Percentiles rank a stretch among this genome's conserved stretches.
These are phyloP conservation scores for Manacus vitellinus DNA, from an alignment of 2,113 vertebrate genomes.

Conservation along the genomic window DNA sequence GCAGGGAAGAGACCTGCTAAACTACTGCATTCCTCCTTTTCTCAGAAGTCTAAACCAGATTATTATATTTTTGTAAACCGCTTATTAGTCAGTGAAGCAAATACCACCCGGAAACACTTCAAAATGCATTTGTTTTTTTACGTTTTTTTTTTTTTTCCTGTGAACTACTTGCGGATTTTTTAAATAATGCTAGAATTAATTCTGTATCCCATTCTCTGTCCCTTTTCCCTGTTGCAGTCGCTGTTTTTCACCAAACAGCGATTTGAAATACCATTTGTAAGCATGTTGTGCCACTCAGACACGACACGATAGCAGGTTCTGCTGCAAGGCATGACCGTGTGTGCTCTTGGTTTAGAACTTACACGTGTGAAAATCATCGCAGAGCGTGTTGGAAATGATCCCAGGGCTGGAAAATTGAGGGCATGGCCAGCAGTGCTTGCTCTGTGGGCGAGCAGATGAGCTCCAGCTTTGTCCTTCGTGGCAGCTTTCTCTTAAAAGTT, in stretches of 20 bases:
- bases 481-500: neutral
- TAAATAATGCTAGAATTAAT: neutral
- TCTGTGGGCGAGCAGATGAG: neutral
- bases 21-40: neutral
- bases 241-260: rapidly evolving
- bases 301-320: neutral
- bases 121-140: neutral
- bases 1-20: neutral
- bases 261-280: neutral
- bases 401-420: neutral
- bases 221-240: neutral
- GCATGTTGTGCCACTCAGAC: neutral
- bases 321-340: neutral
- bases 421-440: neutral
- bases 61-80: neutral
- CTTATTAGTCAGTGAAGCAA: neutral
- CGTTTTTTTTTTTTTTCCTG: neutral
- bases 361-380: neutral
- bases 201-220: neutral
- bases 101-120: neutral
- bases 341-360: neutral
- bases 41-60: neutral
- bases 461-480: neutral
- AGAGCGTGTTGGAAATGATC: neutral
- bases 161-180: neutral